Evolutionary conservation across 2,113 vertebrate species (phyloP).

Genomic region (Campylomormyrus tamandua): DNA sequence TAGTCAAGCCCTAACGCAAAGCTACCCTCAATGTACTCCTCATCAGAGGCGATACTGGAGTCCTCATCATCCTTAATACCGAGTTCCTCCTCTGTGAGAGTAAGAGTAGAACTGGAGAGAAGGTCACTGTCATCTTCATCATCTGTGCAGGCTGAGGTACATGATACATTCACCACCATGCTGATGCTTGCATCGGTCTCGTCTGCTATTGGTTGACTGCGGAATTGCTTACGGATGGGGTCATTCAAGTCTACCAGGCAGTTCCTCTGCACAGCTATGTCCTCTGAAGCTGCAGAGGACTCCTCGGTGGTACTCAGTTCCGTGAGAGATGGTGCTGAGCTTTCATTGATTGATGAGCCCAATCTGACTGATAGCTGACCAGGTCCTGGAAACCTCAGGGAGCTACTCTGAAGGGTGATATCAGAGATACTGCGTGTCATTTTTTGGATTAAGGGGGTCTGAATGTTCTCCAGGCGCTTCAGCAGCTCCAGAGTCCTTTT

Average conservation of each 20-base stretch:
- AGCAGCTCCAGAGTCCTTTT: constrained; percentile 88
- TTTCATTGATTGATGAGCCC: constrained; percentile 75
- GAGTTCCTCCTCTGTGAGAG: constrained; percentile 91
- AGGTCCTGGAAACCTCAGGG: constrained; percentile 60
- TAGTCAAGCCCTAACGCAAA: constrained; percentile 80
- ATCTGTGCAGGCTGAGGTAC: constrained; percentile 86
- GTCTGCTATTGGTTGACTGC: constrained; percentile 56
- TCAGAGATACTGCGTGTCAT: constrained; percentile 94
- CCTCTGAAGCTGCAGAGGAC: constrained; percentile 83
- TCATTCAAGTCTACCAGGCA: constrained; percentile 70
- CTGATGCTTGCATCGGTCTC: constrained; percentile 86
- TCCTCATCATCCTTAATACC: constrained; percentile 79
- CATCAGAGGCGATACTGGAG: constrained; percentile 76
- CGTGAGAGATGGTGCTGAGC: constrained; percentile 78
- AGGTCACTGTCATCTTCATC: constrained; percentile 96
- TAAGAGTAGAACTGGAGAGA: constrained; percentile 92
- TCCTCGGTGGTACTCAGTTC: constrained; percentile 89
- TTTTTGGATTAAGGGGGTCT: constrained; percentile 73
- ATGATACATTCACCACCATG: constrained; percentile 96
- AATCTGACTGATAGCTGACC: constrained; percentile 53
- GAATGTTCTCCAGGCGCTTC: constrained; percentile 88
- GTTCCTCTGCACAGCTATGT: constrained; percentile 71
- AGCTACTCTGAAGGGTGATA: constrained; percentile 75
- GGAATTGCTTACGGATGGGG: constrained; percentile 68
- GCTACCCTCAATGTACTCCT: constrained; percentile 78